Evolutionary conservation across 1,140 invertebrate species (phyloP).

Genomic region (Diplogasteroides magnus): DNA sequence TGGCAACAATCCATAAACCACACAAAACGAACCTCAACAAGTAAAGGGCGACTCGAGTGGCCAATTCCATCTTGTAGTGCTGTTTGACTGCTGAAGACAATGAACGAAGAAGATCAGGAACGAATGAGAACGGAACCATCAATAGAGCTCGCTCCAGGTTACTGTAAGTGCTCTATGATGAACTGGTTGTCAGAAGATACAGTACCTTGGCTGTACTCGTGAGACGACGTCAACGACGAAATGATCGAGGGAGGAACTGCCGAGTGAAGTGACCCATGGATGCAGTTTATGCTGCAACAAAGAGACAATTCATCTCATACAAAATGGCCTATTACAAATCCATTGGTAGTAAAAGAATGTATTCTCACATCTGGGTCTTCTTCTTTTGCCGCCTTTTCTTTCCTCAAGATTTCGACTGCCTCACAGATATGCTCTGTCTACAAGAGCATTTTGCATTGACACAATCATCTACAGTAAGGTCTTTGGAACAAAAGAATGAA

Average conservation of each 20-base stretch:
- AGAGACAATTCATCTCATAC: neutral
- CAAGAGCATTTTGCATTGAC: constrained; percentile 11
- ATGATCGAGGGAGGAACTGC: constrained; percentile 68
- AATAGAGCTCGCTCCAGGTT: constrained; percentile 83
- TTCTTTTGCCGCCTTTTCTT: constrained; percentile 26
- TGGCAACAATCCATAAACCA: too few species aligned
- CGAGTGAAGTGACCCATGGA: constrained; percentile 72
- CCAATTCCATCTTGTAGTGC: constrained; percentile 70
- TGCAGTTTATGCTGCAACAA: constrained; percentile 60
- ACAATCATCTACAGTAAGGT: too few species aligned
- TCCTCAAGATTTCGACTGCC: constrained; percentile 47
- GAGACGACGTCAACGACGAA: constrained; percentile 75
- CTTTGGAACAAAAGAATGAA: too few species aligned
- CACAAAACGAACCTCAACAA: constrained; percentile 64
- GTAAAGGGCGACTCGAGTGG: constrained; percentile 71
- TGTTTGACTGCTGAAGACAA: constrained; percentile 67
- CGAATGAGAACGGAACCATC: constrained; percentile 74
- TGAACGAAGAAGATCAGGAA: constrained; percentile 71
- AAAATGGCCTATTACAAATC: constrained; percentile 11
- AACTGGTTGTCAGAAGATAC: constrained; percentile 8
- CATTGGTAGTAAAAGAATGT: neutral
- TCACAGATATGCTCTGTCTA: constrained; percentile 50
- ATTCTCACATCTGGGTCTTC: constrained; percentile 35
- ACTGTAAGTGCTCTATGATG: constrained; percentile 66
- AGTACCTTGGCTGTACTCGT: constrained; percentile 66